Base-by-base conservation (phyloP, 2,797 vertebrate species). In the Diglossa cyanea region DNA sequence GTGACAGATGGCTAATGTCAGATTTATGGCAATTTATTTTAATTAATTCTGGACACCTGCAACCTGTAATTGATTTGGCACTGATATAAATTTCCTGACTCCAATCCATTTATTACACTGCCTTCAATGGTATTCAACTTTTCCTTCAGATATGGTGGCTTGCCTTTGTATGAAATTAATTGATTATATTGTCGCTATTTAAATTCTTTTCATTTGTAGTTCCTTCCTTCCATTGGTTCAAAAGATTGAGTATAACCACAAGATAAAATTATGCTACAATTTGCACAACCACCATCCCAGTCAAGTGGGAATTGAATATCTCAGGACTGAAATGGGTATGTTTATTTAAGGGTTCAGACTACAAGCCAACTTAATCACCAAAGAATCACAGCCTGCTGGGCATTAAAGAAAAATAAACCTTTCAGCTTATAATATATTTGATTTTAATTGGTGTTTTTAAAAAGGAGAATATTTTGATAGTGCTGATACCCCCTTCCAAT, bases 41-140 rank as follows among this genome's bases (percentile, higher is more conserved):
- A 94, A 94, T 96, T 96, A 93, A 96, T 96, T 95, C 78, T 67
- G 72, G 71, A 94, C 90, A 96, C 93, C 87, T 97, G 78, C 73
- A 96, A 88, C 42, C 76, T 97, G 16, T 95, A 95, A 95, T 88
- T 95, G 85, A 95, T 96, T 95, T 97, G 94, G 74, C 93, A 93
- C 39, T 74, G 47, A 80, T 90, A 85, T 35, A 75, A 74, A 88
- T 92, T 95, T 89, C 30, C 55, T 92, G 61, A 74, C 65, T 94
- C 81, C 24, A 76, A 26, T 95, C 74, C 79, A 93, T 28, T 44
- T 82, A 74, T 77, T 84, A 57, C 48, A 55, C 45, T 50, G 42
- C 37, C 72, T 94, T 96, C 62, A 66, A 73, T 90, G 33, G 19
- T 60, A 40, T 79, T 60, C 42, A 86, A 5, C 21, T 94, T 72